Evolutionary conservation across 2,888 invertebrate genomes (phyloP).

Genomic region (Drosophila cracens): DNA sequence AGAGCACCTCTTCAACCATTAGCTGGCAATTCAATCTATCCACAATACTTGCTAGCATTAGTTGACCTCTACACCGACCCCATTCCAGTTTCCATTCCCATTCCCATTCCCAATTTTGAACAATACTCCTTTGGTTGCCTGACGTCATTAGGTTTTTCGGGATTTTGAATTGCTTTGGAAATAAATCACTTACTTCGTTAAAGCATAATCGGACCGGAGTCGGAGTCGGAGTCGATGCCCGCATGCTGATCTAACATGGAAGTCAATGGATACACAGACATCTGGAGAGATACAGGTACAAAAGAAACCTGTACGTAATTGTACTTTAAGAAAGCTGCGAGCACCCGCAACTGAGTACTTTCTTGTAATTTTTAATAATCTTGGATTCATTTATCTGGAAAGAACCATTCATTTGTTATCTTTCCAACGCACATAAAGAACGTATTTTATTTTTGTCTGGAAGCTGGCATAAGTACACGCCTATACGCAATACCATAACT

Average conservation of each 20-base stretch:
- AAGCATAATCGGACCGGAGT: constrained; percentile 50
- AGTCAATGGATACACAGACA: constrained; percentile 14
- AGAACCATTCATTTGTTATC: background rate
- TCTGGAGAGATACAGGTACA: background rate
- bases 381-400: background rate
- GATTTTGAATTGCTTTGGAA: constrained; percentile 51
- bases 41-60: constrained; percentile 5
- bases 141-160: constrained; percentile 53
- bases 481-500: background rate
- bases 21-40: constrained; percentile 6
- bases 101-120: background rate
- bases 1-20: constrained; percentile 14
- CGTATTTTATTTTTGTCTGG: background rate
- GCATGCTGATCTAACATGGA: constrained; percentile 48
- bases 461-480: background rate
- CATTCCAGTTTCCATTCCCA: background rate
- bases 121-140: constrained; percentile 19
- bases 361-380: background rate
- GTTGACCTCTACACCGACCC: background rate
- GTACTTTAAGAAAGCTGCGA: background rate
- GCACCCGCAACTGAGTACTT: constrained; percentile 8
- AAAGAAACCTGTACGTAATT: constrained; percentile 14
- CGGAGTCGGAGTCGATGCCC: constrained; percentile 25
- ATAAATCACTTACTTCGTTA: constrained; percentile 73
- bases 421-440: background rate